Evolutionary conservation across 2,888 invertebrate species (phyloP).

Genomic region (Cheilosia variabilis): DNA sequence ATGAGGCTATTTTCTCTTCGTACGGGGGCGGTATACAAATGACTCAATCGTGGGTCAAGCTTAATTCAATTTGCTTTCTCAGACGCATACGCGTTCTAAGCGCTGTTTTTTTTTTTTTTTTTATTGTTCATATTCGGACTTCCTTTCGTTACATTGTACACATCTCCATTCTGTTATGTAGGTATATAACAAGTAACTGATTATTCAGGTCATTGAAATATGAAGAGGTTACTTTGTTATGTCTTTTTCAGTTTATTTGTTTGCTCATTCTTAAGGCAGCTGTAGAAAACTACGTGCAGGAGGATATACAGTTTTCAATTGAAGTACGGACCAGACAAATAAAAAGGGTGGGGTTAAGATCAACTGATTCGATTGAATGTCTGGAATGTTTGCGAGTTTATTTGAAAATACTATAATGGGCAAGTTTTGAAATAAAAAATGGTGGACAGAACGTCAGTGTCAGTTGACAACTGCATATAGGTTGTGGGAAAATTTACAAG

Average conservation of each 20-base stretch:
- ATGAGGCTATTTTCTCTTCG: background rate
- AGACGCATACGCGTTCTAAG: slow-evolving; percentile 1
- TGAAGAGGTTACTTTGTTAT: slow-evolving; percentile 21
- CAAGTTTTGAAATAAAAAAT: too few relatives aligned
- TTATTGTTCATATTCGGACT: slow-evolving; percentile 2
- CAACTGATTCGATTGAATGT: too few relatives aligned
- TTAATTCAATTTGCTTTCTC: slow-evolving; percentile 59
- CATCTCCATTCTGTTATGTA: background rate
- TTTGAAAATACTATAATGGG: too few relatives aligned
- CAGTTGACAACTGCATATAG: too few relatives aligned
- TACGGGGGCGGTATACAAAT: slow-evolving; percentile 19
- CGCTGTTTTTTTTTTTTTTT: background rate
- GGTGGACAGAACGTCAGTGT: too few relatives aligned
- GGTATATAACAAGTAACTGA: background rate
- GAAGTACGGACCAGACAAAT: background rate
- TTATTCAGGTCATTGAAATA: slow-evolving; percentile 44
- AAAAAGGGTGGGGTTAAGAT: too few relatives aligned
- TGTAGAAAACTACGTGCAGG: background rate
- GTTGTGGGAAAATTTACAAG: too few relatives aligned
- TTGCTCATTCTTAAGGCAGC: background rate
- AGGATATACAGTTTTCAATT: background rate
- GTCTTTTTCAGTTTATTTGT: slow-evolving; percentile 7
- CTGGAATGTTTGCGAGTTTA: too few relatives aligned
- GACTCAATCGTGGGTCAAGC: slow-evolving; percentile 60
- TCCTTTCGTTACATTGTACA: background rate